Conservation (phyloP, 2,888 invertebrate species). For the Lasioglossum oenotherae region DNA sequence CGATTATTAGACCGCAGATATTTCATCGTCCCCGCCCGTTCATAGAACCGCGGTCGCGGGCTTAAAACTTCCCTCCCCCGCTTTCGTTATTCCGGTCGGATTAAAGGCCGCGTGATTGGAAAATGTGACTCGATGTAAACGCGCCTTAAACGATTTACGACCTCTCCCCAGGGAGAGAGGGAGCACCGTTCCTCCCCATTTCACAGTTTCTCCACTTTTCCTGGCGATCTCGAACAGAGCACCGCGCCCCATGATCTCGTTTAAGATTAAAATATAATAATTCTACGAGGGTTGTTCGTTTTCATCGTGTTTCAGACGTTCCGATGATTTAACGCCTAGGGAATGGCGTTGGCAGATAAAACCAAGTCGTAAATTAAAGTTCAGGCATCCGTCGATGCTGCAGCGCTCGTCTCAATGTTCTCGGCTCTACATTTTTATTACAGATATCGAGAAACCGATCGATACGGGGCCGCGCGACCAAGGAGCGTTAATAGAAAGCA, state of each 20-base stretch:
- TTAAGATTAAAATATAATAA: neutral
- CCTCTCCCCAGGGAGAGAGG: neutral
- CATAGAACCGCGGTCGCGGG: neutral
- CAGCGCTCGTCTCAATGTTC: neutral
- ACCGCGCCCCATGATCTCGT: neutral
- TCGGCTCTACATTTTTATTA: neutral
- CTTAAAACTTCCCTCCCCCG: slow-evolving; percentile 9
- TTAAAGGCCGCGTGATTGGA: slow-evolving; percentile 23
- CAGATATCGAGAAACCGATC: neutral
- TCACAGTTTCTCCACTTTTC: neutral
- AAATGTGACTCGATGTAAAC: slow-evolving; percentile 33
- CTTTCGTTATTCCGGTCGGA: slow-evolving; percentile 9
- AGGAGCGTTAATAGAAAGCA: neutral
- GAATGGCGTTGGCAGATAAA: neutral
- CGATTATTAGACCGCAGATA: slow-evolving; percentile 27
- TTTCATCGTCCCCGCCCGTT: slow-evolving; percentile 19
- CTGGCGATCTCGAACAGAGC: neutral
- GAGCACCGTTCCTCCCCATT: neutral
- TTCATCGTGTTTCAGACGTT: neutral
- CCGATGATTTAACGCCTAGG: neutral
- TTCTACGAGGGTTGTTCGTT: neutral
- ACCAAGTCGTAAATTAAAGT: neutral
- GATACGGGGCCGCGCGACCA: neutral
- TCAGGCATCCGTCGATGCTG: neutral
- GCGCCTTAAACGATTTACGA: slow-evolving; percentile 43